Conservation (phyloP, 2,113 vertebrate species). For the Tachysurus vachellii region DNA sequence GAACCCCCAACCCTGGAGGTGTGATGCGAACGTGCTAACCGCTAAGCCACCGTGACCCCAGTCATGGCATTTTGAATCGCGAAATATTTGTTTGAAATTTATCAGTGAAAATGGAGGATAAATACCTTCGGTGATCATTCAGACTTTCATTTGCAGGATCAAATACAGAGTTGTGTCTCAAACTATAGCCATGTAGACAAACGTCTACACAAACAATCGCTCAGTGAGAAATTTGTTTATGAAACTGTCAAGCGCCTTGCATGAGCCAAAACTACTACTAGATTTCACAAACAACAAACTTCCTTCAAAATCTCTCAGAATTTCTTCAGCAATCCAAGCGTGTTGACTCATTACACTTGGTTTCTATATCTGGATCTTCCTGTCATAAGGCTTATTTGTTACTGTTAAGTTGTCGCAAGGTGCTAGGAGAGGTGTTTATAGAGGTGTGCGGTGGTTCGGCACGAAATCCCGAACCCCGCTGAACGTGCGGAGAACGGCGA, state of each 20-base stretch:
- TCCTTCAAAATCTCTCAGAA: neutral
- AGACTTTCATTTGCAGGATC: neutral
- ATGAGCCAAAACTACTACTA: neutral
- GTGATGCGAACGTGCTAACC: too few relatives aligned
- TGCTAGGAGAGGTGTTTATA: constrained; percentile 40
- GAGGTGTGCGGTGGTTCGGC: constrained; percentile 29
- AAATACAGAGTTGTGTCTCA: neutral
- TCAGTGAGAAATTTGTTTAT: neutral
- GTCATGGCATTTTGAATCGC: neutral
- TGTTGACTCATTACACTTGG: neutral
- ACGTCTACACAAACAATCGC: neutral
- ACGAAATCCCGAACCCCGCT: constrained; percentile 27
- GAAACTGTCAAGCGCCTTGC: constrained; percentile 10
- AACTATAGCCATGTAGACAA: neutral
- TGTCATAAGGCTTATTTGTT: constrained; percentile 23
- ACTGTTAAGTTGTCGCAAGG: constrained; percentile 1
- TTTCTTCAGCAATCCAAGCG: constrained; percentile 1
- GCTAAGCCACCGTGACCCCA: too few relatives aligned
- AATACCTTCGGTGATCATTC: neutral
- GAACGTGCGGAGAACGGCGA: constrained; percentile 31
- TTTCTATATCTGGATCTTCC: neutral
- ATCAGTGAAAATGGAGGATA: neutral
- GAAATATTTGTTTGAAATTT: neutral
- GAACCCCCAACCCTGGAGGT: too few relatives aligned
- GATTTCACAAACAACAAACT: constrained; percentile 31